Evolutionary conservation across 2,888 invertebrate genomes (phyloP), one percentile per base, ranked within the genome.

Genomic region (Nomada lathburiana): DNA sequence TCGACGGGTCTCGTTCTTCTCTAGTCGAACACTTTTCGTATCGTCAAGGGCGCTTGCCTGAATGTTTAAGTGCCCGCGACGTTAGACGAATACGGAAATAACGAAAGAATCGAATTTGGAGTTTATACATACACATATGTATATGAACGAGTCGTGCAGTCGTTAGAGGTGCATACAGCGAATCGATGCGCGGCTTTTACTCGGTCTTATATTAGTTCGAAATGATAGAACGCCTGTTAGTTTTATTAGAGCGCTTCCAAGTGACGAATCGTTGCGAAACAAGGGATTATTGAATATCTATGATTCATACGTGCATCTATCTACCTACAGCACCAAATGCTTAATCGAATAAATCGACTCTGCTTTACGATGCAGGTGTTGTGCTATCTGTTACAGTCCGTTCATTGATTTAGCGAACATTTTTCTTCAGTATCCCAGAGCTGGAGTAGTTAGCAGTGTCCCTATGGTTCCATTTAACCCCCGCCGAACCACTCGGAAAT

Each of bases 321-420:
- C 36, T 36, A 36, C 7, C 36, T 36, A 36, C 1, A 36, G 36
- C 36, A 7, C 7, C 36, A 36, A 36, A 36, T 36, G 5, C 36
- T 36, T 36, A 36, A 36, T 9, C 36, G 36, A 36, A 36, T 36
- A 36, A 36, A 36, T 36, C 36, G 36, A 36, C 36, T 36, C 36
- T 36, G 7, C 36, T 36, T 36, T 7, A 36, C 36, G 7, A 7
- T 36, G 50, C 50, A 50, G 18, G 50, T 18, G 18, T 50, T 7
- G 7, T 36, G 7, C 36, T 36, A 36, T 36, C 47, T 20, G 47
- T 20, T 60, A 70, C 47, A 26, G 26, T 16, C 29, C 20, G 29
- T 60, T 29, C 59, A 70, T 47, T 50, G 59, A 70, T 59, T 70
- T 36, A 10, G n/a, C 23, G 44, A 70, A 59, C 47, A 60, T 29